A percentile compares a stretch with the other conserved stretches of the same genome.
Evolutionary conservation across 2,797 vertebrate genomes (phyloP).

Genomic region (Anisognathus igniventris): DNA sequence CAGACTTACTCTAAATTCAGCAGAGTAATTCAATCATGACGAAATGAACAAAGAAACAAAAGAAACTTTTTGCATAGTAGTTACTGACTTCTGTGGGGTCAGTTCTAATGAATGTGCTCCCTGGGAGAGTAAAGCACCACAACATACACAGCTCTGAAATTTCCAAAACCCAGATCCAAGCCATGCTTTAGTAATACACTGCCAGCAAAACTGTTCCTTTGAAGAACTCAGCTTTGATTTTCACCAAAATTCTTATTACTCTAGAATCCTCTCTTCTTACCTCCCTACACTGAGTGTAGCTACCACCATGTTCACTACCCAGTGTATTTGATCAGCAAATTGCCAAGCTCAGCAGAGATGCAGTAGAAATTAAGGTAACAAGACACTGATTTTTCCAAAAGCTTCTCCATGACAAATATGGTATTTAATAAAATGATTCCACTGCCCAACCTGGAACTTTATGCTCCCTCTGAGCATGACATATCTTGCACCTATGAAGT

Average conservation of each 20-base stretch:
- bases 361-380: neutral
- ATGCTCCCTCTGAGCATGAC: slow-evolving; percentile 34
- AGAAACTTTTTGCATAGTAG: neutral
- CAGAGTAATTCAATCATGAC: neutral
- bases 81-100: neutral
- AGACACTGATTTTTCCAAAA: neutral
- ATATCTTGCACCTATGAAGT: slow-evolving; percentile 39
- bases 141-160: neutral
- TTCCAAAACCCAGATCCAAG: neutral
- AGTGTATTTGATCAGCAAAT: neutral
- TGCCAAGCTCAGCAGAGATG: neutral
- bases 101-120: neutral
- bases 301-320: neutral
- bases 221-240: neutral
- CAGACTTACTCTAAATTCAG: neutral
- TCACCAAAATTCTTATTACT: neutral
- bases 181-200: neutral
- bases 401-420: neutral
- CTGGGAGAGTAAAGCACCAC: neutral
- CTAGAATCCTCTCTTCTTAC: neutral
- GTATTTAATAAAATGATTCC: neutral
- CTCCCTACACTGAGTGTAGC: neutral
- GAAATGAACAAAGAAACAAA: neutral
- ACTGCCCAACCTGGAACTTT: neutral
- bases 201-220: neutral